These are phyloP conservation scores for Promerops cafer DNA, from an alignment of 2,113 vertebrate species.

Conservation along the genomic window DNA sequence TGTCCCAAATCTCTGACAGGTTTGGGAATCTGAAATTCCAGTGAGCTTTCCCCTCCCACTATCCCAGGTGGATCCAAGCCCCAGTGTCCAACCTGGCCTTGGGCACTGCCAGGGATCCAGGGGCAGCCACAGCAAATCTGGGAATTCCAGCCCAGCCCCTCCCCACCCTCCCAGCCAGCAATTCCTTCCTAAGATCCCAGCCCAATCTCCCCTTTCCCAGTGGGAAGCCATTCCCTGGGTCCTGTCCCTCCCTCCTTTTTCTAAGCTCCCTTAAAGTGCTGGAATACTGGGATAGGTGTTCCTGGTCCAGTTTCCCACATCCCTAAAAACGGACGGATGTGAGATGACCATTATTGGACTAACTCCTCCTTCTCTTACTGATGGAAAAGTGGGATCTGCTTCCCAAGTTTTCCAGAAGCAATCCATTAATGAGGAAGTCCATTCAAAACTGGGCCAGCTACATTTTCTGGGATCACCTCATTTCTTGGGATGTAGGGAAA, in stretches of 20 bases:
- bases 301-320: not conserved
- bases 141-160: not conserved
- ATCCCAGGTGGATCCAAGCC: accelerated
- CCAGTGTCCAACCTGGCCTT: accelerated
- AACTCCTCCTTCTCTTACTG: not conserved
- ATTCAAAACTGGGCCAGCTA: not conserved
- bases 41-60: accelerated
- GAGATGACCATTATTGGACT: too few relatives aligned
- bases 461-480: not conserved
- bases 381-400: not conserved
- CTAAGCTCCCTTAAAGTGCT: not conserved
- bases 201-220: not conserved
- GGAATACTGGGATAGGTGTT: not conserved
- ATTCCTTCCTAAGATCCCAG: not conserved
- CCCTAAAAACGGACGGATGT: not conserved
- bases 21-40: not conserved
- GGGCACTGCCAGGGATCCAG: not conserved
- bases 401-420: not conserved
- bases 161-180: accelerated
- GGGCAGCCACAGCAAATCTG: not conserved
- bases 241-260: not conserved
- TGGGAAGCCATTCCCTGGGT: accelerated
- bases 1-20: not conserved
- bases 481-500: not conserved
- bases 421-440: not conserved